Evolutionary conservation across 1,140 invertebrate species (phyloP).

Genomic region (Heliconius hermathena): DNA sequence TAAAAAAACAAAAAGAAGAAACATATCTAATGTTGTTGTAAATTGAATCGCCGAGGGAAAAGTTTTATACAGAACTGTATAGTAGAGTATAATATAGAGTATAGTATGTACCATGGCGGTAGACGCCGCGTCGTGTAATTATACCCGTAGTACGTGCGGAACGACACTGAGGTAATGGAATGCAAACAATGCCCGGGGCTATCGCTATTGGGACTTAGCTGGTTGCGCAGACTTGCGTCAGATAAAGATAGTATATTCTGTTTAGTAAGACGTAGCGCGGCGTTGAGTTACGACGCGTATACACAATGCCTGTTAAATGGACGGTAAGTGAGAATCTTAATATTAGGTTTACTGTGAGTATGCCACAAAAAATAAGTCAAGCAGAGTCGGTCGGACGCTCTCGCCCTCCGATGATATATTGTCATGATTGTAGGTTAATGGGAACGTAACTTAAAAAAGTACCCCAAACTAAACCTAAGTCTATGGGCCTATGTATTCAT

Average conservation of each 20-base stretch:
- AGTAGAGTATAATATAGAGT: background rate
- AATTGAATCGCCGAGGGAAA: background rate
- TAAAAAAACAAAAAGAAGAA: no score
- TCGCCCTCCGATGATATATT: no score
- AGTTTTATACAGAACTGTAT: conserved; percentile 1
- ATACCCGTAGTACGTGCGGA: background rate
- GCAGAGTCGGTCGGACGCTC: no score
- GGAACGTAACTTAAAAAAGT: no score
- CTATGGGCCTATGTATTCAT: no score
- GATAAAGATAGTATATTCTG: background rate
- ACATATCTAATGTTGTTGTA: no score
- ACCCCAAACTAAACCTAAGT: no score
- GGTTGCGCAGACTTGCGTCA: background rate
- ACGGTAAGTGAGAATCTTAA: no score
- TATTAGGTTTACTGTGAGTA: no score
- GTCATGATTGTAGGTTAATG: no score
- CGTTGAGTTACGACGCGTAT: background rate
- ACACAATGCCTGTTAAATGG: no score
- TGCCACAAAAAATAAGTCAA: no score
- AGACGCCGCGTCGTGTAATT: background rate
- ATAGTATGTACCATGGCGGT: background rate
- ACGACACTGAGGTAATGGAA: conserved; percentile 28
- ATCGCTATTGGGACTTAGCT: conserved; percentile 20
- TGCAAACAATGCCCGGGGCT: conserved; percentile 32
- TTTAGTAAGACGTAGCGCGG: background rate